Evolutionary conservation across 2,888 invertebrate species (phyloP), one percentile per base, ranked within the genome.

Genomic region (Dendrolimus houi): DNA sequence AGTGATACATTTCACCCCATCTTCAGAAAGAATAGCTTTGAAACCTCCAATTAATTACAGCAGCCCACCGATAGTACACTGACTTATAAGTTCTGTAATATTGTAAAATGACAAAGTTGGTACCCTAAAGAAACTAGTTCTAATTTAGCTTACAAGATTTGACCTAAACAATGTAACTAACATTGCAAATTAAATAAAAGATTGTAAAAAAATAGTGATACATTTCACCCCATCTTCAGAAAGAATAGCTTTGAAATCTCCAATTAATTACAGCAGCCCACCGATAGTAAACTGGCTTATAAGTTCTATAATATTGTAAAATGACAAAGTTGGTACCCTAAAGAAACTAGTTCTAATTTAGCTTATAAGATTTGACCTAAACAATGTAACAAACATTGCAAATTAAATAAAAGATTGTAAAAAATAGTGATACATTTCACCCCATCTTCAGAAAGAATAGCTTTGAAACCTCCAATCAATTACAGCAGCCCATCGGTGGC

Each of bases 61-160:
- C 64, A 73, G 79, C 71, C 66, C 70, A 57, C 55, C 59, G 59
- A 64, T 47, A 7, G 47, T 3, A 3, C 1, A 59, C 69, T 65
- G 68, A 75, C 81, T 83, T 83, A 82, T 87, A 87, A 87, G 84
- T 81, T 84, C 82, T 80, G 79, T 87, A 85, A 90, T 84, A 83
- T 89, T 89, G 89, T 87, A 29, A 29, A 29, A 29, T 29, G 0
- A 29, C 29, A 29, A 29, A 2, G 2, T 29, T 29, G 2, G 29
- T 29, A 29, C 29, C 29, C 2, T 29, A 29, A 29, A 29, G 14
- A 14, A 3, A 29, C 29, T 29, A 29, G 29, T 3, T 29, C 29
- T 29, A 29, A 29, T 29, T 3, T 29, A 29, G 29, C 29, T 29
- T 29, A 29, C 29, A 29, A 29, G 29, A 29, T 29, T 29, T 29